A percentile compares a stretch with the other conserved stretches of the same genome.
These are phyloP conservation scores for Cheilosia impressa DNA, from an alignment of 2,888 invertebrate species.

Conservation along the genomic window DNA sequence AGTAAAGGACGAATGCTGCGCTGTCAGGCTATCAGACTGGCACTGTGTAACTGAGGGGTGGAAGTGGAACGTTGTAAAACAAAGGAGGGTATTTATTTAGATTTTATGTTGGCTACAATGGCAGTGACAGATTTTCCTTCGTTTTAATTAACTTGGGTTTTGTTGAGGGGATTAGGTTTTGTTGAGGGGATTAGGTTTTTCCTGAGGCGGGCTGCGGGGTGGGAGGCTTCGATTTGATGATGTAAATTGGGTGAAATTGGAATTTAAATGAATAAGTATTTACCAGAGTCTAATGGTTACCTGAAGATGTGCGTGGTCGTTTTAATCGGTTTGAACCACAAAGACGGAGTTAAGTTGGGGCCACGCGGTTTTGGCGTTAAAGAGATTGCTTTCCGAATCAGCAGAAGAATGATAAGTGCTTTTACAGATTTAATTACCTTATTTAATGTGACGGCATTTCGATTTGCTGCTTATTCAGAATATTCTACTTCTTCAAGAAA, in stretches of 20 bases:
- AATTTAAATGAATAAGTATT: slow-evolving; percentile 38
- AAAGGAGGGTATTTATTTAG: slow-evolving; percentile 71
- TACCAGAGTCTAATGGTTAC: not conserved
- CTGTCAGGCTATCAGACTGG: not conserved
- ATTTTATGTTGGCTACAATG: slow-evolving; percentile 68
- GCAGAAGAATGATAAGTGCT: too few relatives aligned
- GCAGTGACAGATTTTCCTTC: slow-evolving; percentile 71
- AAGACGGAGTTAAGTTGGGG: not conserved
- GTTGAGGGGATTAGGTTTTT: slow-evolving; percentile 10
- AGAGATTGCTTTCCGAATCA: too few relatives aligned
- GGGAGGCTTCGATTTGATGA: slow-evolving; percentile 13
- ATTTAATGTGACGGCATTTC: too few relatives aligned
- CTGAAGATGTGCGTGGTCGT: too few relatives aligned
- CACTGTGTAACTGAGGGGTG: slow-evolving; percentile 34
- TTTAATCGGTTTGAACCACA: slow-evolving; percentile 1
- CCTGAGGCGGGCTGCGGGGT: not conserved
- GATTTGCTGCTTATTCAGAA: too few relatives aligned
- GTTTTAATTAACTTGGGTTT: slow-evolving; percentile 72
- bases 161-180: slow-evolving; percentile 17
- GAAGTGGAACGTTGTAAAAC: slow-evolving; percentile 41
- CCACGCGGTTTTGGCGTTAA: too few relatives aligned
- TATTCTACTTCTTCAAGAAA: too few relatives aligned
- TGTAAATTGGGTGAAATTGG: slow-evolving; percentile 26
- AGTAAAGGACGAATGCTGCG: slow-evolving; percentile 20
- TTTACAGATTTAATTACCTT: too few relatives aligned